A percentile compares a stretch with the other conserved stretches of the same genome.
Conservation (phyloP, 1,140 invertebrate species). For the Trichonephila clavipes region DNA sequence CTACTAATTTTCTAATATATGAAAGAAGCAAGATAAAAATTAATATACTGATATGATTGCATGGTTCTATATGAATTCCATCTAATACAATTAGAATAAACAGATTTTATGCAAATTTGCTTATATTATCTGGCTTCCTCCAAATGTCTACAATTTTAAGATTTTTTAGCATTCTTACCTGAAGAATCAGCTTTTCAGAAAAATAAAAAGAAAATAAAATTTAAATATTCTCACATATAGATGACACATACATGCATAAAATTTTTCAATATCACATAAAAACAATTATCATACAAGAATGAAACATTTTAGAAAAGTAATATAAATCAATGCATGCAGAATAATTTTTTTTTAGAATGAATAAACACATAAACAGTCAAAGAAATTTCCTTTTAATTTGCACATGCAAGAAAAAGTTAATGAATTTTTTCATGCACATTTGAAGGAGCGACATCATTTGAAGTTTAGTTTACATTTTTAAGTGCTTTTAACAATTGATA, state of each 20-base stretch:
- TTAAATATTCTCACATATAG: conserved; percentile 54
- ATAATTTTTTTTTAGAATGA: not conserved
- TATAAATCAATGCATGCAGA: not conserved
- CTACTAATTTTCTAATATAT: not conserved
- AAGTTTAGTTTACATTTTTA: not conserved
- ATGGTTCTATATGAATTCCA: no score
- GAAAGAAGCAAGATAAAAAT: conserved; percentile 51
- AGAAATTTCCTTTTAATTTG: not conserved
- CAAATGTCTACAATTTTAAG: conserved; percentile 5
- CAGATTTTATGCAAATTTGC: not conserved
- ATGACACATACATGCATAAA: conserved; percentile 6
- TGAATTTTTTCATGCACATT: not conserved
- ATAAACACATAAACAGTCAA: not conserved
- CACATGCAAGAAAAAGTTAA: not conserved
- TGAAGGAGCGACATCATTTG: not conserved
- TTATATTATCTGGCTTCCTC: conserved; percentile 41
- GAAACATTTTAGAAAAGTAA: not conserved
- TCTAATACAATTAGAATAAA: no score
- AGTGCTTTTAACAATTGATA: not conserved
- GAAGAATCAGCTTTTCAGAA: conserved; percentile 59
- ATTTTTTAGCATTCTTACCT: conserved; percentile 73
- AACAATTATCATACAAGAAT: not conserved
- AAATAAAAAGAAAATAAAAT: conserved; percentile 67
- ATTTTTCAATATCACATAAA: not conserved
- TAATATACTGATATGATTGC: not conserved